Conservation (phyloP, 2,888 invertebrate species). For the Laspeyria flexula region DNA sequence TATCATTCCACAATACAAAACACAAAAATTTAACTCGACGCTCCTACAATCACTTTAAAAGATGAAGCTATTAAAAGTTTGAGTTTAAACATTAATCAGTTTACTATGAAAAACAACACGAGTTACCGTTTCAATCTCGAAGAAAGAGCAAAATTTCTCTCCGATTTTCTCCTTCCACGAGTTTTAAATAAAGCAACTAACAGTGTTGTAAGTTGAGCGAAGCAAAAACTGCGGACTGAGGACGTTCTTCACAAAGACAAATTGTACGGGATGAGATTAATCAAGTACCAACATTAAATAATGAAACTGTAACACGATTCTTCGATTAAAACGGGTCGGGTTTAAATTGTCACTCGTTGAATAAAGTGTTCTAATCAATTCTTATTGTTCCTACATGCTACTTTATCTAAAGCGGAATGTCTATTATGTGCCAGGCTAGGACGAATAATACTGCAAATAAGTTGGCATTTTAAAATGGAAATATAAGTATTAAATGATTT, state of each 20-base stretch:
- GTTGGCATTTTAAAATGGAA: no score
- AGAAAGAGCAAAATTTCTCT: not conserved
- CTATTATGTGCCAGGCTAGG: no score
- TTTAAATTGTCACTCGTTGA: slow-evolving; percentile 4
- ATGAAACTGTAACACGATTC: slow-evolving; percentile 29
- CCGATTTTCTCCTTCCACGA: slow-evolving; percentile 8
- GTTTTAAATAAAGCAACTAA: slow-evolving; percentile 29
- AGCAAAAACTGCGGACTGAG: slow-evolving; percentile 22
- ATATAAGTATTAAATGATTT: no score
- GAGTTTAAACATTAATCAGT: not conserved
- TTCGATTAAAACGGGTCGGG: slow-evolving; percentile 20
- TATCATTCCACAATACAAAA: no score
- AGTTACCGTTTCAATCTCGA: not conserved
- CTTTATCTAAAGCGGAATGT: no score
- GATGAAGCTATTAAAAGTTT: not conserved
- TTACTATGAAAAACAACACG: not conserved
- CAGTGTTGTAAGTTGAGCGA: slow-evolving; percentile 14
- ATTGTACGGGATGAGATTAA: slow-evolving; percentile 36
- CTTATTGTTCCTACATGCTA: not conserved
- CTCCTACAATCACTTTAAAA: not conserved
- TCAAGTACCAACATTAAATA: slow-evolving; percentile 35
- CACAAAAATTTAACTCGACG: no score
- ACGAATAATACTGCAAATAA: no score
- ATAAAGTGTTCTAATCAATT: not conserved
- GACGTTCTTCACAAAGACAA: slow-evolving; percentile 35